These are phyloP conservation scores for Anolis carolinensis DNA, from an alignment of 2,113 vertebrate species.

Conservation along the genomic window DNA sequence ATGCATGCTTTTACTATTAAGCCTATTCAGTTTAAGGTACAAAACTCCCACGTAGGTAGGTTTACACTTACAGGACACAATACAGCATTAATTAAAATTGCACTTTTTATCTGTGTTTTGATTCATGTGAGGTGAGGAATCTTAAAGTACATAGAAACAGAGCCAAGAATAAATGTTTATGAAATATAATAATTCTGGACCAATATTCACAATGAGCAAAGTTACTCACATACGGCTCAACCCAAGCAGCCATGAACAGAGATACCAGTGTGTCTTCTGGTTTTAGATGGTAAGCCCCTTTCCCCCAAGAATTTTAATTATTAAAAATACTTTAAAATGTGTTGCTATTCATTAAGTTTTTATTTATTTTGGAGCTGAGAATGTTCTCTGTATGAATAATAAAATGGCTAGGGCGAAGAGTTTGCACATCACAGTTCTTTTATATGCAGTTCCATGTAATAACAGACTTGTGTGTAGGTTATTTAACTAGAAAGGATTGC, in stretches of 20 bases:
- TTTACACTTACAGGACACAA: background rate
- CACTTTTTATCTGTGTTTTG: background rate
- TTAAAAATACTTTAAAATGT: background rate
- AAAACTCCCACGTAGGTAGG: background rate
- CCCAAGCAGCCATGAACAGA: background rate
- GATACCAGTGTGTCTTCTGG: background rate
- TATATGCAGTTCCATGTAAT: background rate
- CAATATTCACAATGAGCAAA: background rate
- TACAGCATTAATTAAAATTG: slow-evolving; percentile 1
- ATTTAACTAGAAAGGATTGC: too few species aligned
- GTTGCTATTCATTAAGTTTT: background rate
- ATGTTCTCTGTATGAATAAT: background rate
- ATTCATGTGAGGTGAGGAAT: background rate
- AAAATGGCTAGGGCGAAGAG: background rate
- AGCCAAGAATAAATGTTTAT: slow-evolving; percentile 7
- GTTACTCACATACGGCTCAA: background rate
- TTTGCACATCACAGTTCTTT: background rate
- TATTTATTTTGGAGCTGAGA: background rate
- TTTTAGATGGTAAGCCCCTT: background rate
- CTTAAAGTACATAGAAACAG: background rate
- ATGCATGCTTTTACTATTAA: background rate
- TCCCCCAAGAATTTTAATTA: background rate
- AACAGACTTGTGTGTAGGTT: background rate
- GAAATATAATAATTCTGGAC: background rate
- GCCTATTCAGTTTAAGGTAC: background rate